Evolutionary conservation across 2,797 vertebrate species (phyloP), one percentile per base, ranked within the genome.

Genomic region (Vireo griseus): DNA sequence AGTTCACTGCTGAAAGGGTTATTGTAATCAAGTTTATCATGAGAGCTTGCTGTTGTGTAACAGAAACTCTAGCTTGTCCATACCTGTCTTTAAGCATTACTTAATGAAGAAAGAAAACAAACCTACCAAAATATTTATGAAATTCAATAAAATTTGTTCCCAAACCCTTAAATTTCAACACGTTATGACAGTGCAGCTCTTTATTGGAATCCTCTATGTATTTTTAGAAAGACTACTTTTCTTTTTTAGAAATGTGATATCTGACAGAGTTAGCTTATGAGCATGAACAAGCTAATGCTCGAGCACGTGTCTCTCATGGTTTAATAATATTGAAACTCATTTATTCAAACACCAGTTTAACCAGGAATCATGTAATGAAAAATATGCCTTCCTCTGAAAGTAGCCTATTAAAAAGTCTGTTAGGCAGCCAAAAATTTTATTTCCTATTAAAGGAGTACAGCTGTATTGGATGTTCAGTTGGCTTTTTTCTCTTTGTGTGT

Each of bases 11-110:
- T 97, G 97, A 96, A 97, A 97, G 96, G 94, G 95, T 97, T 97
- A 97, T 97, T 97, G 97, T 98, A 97, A 97, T 98, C 97, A 94
- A 95, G 95, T 97, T 97, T 98, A 98, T 97, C 98, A 96, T 95
- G 86, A 94, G 97, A 97, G 96, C 96, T 97, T 97, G 95, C 97
- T 96, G 87, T 98, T 98, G 98, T 97, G 98, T 97, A 98, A 98
- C 98, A 98, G 98, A 98, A 98, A 98, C 98, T 98, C 97, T 85
- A 96, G 97, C 98, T 97, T 98, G 98, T 96, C 97, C 96, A 92
- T 98, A 97, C 98, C 97, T 98, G 98, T 97, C 97, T 95, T 51
- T 42, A 95, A 96, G 91, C 92, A 95, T 98, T 98, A 98, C 98
- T 97, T 98, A 98, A 98, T 79, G 90, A 94, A 97, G 91, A 93